Evolutionary conservation across 2,888 invertebrate species (phyloP), one percentile per base, ranked within the genome.

Genomic region (Toxonevra muliebris): DNA sequence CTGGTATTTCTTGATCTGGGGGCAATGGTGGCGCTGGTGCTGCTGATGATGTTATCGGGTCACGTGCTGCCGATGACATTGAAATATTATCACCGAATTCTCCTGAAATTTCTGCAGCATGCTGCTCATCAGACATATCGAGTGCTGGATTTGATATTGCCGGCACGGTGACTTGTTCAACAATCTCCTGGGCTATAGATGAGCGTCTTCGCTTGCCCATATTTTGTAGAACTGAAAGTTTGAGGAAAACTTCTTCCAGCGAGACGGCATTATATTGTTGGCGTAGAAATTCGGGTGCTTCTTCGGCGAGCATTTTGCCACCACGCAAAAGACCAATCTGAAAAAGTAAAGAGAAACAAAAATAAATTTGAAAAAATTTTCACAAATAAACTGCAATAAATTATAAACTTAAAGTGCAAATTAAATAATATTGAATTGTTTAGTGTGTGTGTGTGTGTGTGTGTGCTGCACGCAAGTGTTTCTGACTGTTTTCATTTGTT

Each of bases 11-110:
- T 72, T 91, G 91, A 61, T 90, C 91, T 0, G 92, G 92, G 0
- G 93, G 93, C 71, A 93, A 77, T 52, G 91, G 91, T 15, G 90
- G 88, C 1, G 88, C 85, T 0, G 87, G 86, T 0, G 86, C 76
- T 45, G 90, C 88, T 10, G 89, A 87, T n/a, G 69, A 75, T 11
- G 88, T 87, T 53, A 91, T 89, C 0, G 90, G 90, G 62, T 91
- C 89, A 65, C 89, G 87, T 11, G 90, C 89, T 70, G 90, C 89
- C 77, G 92, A 92, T 64, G 90, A 89, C 87, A 93, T 90, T 4
- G 93, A 93, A 2, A 93, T 90, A 77, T 93, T 94, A 82, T 94
- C 94, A 55, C 94, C 94, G 72, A 94, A 94, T 82, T 94, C 94
- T 4, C 94, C 94, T 17, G 93, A 93, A 75, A 94, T 93, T 83